A percentile compares a stretch with the other conserved stretches of the same genome.
phyloP scores from a whole-genome alignment of 2,888 invertebrate species.

The Chloroclystis v-ata region DNA sequence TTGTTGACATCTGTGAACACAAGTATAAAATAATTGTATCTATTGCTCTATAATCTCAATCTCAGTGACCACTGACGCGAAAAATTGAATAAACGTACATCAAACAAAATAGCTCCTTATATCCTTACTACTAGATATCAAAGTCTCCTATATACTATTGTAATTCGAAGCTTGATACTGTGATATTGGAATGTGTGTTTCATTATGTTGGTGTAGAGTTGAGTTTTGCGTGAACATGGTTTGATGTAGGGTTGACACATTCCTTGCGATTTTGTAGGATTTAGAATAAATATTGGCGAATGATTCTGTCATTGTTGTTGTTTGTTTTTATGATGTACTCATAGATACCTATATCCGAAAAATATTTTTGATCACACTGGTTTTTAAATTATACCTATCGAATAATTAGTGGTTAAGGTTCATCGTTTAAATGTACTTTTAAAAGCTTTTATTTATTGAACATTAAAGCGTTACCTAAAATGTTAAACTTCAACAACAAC shows the following conservation, averaged over 20 bases:
- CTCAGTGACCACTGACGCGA: conserved; percentile 56
- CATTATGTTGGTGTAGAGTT: conserved; percentile 3
- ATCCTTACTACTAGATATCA: not conserved
- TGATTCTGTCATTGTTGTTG: conserved; percentile 37
- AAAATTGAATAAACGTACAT: conserved; percentile 68
- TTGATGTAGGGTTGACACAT: conserved; percentile 31
- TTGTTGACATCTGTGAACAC: conserved; percentile 47
- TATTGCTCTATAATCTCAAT: conserved; percentile 17
- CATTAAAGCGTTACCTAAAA: no score
- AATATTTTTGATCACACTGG: no score
- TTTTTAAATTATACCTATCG: no score
- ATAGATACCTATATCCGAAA: not conserved
- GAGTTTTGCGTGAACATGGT: not conserved
- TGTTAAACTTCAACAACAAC: no score
- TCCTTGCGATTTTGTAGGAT: conserved; percentile 59
- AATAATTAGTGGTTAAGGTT: no score
- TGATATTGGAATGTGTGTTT: not conserved
- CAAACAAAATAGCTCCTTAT: conserved; percentile 14
- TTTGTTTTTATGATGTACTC: not conserved
- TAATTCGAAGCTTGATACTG: not conserved
- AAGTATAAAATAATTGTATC: conserved; percentile 7
- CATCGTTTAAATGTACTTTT: no score
- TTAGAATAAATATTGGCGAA: conserved; percentile 52
- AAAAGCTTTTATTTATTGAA: no score
- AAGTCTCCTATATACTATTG: not conserved